A percentile compares a stretch with the other conserved stretches of the same genome.
Conservation (phyloP, 2,888 invertebrate species). For the Notodonta ziczac region DNA sequence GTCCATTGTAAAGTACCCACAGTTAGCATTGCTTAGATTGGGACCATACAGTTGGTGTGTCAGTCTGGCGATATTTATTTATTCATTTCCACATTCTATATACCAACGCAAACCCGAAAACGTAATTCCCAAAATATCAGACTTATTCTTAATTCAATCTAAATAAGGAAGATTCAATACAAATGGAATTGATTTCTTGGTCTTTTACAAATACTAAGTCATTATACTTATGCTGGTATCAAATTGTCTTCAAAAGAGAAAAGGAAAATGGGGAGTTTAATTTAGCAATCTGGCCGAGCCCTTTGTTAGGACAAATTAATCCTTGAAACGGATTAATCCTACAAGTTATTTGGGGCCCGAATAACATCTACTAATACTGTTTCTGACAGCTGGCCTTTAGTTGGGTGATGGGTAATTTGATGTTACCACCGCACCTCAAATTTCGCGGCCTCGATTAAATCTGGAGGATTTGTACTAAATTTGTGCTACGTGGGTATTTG, state of each 20-base stretch:
- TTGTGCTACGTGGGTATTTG: not conserved
- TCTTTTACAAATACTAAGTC: not conserved
- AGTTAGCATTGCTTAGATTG: too few species aligned
- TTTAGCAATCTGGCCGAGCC: constrained; percentile 1
- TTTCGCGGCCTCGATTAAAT: not conserved
- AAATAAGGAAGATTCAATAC: not conserved
- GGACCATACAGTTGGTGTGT: too few species aligned
- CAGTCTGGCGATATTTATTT: too few species aligned
- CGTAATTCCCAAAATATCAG: not conserved
- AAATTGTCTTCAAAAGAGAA: constrained; percentile 2
- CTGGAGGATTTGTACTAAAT: not conserved
- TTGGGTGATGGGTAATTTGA: not conserved
- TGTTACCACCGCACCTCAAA: not conserved
- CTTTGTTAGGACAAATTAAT: constrained; percentile 8
- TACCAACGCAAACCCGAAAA: not conserved
- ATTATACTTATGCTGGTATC: not conserved
- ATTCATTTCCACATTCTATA: not conserved
- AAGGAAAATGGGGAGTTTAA: constrained; percentile 5
- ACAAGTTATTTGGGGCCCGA: constrained; percentile 5
- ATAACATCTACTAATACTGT: constrained; percentile 2
- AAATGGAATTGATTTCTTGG: not conserved
- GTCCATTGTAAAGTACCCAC: too few species aligned
- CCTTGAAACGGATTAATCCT: constrained; percentile 6
- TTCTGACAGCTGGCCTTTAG: constrained; percentile 1
- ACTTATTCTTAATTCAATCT: not conserved